Percentiles rank a stretch among this genome's conserved stretches.
phyloP scores from a whole-genome alignment of 2,797 vertebrate species.

The Chloroceryle amazona region DNA sequence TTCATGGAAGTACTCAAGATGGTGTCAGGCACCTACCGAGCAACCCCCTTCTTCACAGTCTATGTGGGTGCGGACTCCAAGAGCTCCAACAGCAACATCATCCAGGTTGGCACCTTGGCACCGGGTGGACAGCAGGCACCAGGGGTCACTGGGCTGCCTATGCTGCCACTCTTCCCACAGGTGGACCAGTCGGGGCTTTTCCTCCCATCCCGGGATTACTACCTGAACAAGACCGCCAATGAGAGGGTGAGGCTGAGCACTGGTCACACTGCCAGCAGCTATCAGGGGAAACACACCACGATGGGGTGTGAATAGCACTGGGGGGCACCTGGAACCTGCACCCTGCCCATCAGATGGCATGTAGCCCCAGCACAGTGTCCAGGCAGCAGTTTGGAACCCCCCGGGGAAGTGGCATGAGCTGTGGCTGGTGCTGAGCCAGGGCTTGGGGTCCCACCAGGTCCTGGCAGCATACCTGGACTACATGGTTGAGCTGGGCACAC shows the following conservation, averaged over 20 bases:
- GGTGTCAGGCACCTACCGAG: conserved; percentile 92
- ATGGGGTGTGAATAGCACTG: fast-evolving
- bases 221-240: conserved; percentile 95
- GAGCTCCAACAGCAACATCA: conserved; percentile 96
- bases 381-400: neutral
- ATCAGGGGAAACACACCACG: fast-evolving
- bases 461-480: conserved; percentile 93
- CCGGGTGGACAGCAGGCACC: fast-evolving
- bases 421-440: neutral
- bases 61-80: conserved; percentile 94
- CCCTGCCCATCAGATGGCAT: neutral
- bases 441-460: conserved; percentile 80
- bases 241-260: conserved; percentile 87
- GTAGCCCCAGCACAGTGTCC: neutral
- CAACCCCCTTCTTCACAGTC: conserved; percentile 93
- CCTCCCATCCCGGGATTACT: conserved; percentile 97
- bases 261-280: neutral
- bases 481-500: conserved; percentile 93
- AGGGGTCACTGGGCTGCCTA: fast-evolving
- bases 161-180: conserved; percentile 70
- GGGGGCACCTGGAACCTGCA: neutral
- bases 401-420: neutral
- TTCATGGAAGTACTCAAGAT: conserved; percentile 96
- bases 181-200: conserved; percentile 97
- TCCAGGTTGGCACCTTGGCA: conserved; percentile 85